Evolutionary conservation across 2,797 vertebrate genomes (phyloP).

Genomic region (Alcedo quadribrachys): DNA sequence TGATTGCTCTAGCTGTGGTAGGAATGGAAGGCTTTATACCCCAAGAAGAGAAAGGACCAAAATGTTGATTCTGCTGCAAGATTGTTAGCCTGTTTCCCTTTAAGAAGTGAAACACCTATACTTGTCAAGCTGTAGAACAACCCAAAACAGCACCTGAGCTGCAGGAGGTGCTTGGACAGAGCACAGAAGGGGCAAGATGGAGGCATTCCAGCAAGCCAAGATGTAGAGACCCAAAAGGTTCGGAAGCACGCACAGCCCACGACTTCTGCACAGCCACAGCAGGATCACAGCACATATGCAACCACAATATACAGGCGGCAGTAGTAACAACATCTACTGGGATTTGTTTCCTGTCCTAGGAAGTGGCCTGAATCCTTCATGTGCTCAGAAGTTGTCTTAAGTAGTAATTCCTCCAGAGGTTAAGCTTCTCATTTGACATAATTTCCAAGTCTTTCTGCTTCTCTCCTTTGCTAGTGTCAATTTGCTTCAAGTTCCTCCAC

Average conservation of each 20-base stretch:
- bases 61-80: neutral
- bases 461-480: neutral
- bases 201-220: neutral
- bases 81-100: neutral
- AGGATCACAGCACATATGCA: neutral
- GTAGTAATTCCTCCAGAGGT: neutral
- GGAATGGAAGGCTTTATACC: neutral
- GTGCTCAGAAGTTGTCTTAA: neutral
- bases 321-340: neutral
- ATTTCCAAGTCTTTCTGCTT: neutral
- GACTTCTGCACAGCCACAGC: neutral
- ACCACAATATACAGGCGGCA: slow-evolving; percentile 17
- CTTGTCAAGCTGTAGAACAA: neutral
- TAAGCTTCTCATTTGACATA: neutral
- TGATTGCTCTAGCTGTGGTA: slow-evolving; percentile 20
- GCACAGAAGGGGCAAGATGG: neutral
- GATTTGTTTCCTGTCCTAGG: slow-evolving; percentile 4
- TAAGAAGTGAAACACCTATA: neutral
- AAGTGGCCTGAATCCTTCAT: slow-evolving; percentile 26
- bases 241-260: neutral
- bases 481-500: slow-evolving; percentile 25
- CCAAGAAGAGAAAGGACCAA: neutral
- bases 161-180: accelerated
- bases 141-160: neutral
- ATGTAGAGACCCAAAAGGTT: neutral